Conservation (phyloP, 2,888 invertebrate genomes). For the Pelosia muscerda region DNA sequence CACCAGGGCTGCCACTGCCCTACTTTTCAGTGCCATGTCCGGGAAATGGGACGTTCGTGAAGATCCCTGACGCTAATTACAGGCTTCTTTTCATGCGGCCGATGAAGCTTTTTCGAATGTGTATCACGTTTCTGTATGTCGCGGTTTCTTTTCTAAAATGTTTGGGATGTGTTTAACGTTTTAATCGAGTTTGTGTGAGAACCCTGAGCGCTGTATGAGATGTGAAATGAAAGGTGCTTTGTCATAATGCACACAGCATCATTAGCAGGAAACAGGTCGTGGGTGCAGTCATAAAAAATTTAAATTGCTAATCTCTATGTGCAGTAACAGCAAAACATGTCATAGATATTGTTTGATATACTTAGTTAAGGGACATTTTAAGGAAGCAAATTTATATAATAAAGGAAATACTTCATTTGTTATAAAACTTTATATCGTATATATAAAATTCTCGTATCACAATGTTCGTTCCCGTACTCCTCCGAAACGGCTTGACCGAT, state of each 20-base stretch:
- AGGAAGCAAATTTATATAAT: not conserved
- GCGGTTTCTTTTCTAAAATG: conserved; percentile 38
- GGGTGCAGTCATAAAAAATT: conserved; percentile 72
- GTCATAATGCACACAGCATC: conserved; percentile 65
- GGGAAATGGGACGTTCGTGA: conserved; percentile 49
- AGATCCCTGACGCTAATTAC: conserved; percentile 54
- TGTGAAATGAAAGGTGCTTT: conserved; percentile 43
- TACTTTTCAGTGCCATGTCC: conserved; percentile 46
- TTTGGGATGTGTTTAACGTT: conserved; percentile 46
- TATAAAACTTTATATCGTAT: too few relatives aligned
- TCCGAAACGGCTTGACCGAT: too few relatives aligned
- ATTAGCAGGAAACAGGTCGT: conserved; percentile 67
- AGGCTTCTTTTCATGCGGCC: conserved; percentile 51
- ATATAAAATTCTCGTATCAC: too few relatives aligned
- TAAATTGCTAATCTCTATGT: conserved; percentile 75
- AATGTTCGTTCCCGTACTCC: too few relatives aligned
- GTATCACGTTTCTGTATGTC: conserved; percentile 52
- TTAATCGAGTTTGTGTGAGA: conserved; percentile 48
- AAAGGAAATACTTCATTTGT: too few relatives aligned
- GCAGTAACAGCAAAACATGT: conserved; percentile 46
- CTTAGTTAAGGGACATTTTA: conserved; percentile 2
- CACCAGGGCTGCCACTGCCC: conserved; percentile 60
- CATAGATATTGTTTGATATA: conserved; percentile 27
- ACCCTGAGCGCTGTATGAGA: conserved; percentile 38
- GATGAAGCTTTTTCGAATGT: conserved; percentile 51